Conservation (phyloP, 2,888 invertebrate species). For the Phrixothrix hirtus region DNA sequence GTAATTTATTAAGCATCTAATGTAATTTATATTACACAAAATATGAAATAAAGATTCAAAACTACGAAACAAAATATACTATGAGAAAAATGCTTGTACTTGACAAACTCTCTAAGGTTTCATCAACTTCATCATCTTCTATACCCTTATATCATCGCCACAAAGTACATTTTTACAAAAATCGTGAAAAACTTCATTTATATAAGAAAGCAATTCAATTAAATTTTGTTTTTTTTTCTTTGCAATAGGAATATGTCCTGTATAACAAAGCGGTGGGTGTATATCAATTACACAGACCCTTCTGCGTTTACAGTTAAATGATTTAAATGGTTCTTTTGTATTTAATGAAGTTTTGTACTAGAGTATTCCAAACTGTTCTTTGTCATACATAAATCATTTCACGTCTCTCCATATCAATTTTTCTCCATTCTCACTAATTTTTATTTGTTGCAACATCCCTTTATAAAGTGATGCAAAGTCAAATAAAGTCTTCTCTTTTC, state of each 20-base stretch:
- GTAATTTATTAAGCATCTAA: too few relatives aligned
- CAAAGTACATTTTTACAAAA: background rate
- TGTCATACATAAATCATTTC: constrained; percentile 5
- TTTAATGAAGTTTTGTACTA: constrained; percentile 7
- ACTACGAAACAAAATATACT: too few relatives aligned
- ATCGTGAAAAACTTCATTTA: constrained; percentile 4
- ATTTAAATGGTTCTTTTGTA: constrained; percentile 2
- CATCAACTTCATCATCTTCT: constrained; percentile 2
- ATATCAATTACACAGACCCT: background rate
- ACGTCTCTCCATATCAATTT: constrained; percentile 7
- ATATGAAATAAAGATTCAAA: too few relatives aligned
- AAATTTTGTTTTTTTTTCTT: constrained; percentile 4
- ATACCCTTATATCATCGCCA: background rate
- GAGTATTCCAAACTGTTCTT: constrained; percentile 4
- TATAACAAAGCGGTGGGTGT: constrained; percentile 5
- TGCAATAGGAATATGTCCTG: background rate
- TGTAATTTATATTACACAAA: too few relatives aligned
- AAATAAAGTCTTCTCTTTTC: constrained; percentile 7
- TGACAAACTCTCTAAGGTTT: background rate
- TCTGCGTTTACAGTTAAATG: constrained; percentile 1
- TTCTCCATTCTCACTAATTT: background rate
- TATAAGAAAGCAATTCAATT: constrained; percentile 4
- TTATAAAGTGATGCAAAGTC: constrained; percentile 5
- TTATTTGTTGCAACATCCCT: constrained; percentile 2
- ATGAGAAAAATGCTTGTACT: too few relatives aligned